A percentile compares a stretch with the other conserved stretches of the same genome.
These are phyloP conservation scores for Druceiella hillmani DNA, from an alignment of 2,888 invertebrate species.

Conservation along the genomic window DNA sequence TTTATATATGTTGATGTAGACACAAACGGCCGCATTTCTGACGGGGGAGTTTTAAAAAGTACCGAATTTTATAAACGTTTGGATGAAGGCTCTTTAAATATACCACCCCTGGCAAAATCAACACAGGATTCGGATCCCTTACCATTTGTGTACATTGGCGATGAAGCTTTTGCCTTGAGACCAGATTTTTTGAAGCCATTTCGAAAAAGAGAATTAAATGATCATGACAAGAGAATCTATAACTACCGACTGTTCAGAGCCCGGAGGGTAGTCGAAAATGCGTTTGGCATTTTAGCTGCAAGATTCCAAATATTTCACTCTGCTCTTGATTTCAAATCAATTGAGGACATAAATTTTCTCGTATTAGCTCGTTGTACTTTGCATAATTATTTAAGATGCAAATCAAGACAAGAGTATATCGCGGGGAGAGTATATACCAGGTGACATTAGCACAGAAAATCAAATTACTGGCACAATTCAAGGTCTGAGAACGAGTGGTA, in stretches of 20 bases:
- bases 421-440: too few species aligned
- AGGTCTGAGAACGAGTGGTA: conserved; percentile 1
- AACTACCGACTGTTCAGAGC: conserved; percentile 20
- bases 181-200: conserved; percentile 16
- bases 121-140: conserved; percentile 6
- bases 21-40: conserved; percentile 11
- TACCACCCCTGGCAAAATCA: conserved; percentile 10
- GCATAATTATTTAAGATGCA: too few species aligned
- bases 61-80: conserved; percentile 10
- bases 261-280: conserved; percentile 18
- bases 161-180: too few species aligned
- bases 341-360: conserved; percentile 13
- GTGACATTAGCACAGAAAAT: too few species aligned
- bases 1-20: conserved; percentile 11
- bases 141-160: conserved; percentile 17
- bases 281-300: too few species aligned
- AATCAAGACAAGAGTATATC: too few species aligned
- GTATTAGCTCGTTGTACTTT: conserved; percentile 16
- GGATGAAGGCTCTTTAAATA: too few species aligned
- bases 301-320: too few species aligned
- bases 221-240: conserved; percentile 14
- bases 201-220: conserved; percentile 7
- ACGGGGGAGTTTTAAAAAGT: conserved; percentile 10
- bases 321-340: too few species aligned
- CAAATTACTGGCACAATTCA: conserved; percentile 1